Percentiles rank a stretch among this genome's conserved stretches.
These are phyloP conservation scores for Drosophila neonasuta DNA, from an alignment of 2,888 invertebrate species.

Conservation along the genomic window DNA sequence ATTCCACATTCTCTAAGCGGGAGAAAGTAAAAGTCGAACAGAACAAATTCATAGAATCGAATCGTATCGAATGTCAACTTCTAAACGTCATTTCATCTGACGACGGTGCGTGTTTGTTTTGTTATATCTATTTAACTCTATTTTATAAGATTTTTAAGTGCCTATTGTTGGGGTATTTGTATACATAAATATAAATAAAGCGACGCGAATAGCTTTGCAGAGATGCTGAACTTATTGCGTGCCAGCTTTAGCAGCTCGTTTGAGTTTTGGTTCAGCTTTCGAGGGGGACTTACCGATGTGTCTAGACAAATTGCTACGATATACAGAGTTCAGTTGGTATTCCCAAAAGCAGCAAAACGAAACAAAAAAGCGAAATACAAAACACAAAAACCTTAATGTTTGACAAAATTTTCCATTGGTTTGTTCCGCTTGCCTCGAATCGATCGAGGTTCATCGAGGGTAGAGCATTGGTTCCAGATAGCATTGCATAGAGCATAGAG, in stretches of 20 bases:
- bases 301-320: not conserved
- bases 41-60: slow-evolving; percentile 18
- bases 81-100: slow-evolving; percentile 10
- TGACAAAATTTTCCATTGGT: slow-evolving; percentile 56
- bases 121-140: not conserved
- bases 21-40: slow-evolving; percentile 44
- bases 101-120: slow-evolving; percentile 37
- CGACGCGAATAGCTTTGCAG: not conserved
- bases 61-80: slow-evolving; percentile 35
- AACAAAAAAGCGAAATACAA: not conserved
- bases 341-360: slow-evolving; percentile 4
- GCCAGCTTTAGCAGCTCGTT: slow-evolving; percentile 29
- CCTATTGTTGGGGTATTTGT: slow-evolving; percentile 4
- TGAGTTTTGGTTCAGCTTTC: not conserved
- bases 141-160: not conserved
- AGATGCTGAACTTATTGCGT: slow-evolving; percentile 16
- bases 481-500: slow-evolving; percentile 3
- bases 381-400: slow-evolving; percentile 2
- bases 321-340: not conserved
- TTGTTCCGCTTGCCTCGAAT: slow-evolving; percentile 23
- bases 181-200: not conserved
- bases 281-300: slow-evolving; percentile 11
- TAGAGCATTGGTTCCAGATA: not conserved
- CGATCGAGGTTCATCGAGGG: not conserved
- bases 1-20: slow-evolving; percentile 12